phyloP scores from a whole-genome alignment of 2,888 invertebrate species.

The Drosophila pseudotakahashii region DNA sequence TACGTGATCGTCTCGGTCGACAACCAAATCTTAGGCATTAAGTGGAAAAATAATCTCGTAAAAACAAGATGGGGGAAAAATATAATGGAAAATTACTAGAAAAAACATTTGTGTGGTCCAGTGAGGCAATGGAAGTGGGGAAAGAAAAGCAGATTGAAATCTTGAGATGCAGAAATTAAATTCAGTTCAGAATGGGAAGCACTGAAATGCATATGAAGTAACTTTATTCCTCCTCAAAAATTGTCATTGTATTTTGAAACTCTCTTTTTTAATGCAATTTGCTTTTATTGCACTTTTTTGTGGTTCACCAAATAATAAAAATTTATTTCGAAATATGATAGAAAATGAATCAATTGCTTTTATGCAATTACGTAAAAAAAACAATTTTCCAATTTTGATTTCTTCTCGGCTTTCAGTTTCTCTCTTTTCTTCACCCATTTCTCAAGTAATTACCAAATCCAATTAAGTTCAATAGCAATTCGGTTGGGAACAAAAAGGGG shows the following conservation, averaged over 20 bases:
- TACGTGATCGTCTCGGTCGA: conserved; percentile 58
- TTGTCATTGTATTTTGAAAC: neutral
- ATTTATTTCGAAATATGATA: conserved; percentile 38
- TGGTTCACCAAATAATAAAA: conserved; percentile 16
- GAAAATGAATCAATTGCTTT: conserved; percentile 31
- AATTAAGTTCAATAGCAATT: conserved; percentile 70
- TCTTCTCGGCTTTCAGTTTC: conserved; percentile 3
- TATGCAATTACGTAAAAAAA: conserved; percentile 46
- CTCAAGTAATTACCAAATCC: conserved; percentile 56
- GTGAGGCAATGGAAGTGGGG: conserved; percentile 2
- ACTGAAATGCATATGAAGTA: no score
- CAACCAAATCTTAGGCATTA: conserved; percentile 20
- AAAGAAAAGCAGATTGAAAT: neutral
- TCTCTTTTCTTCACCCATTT: conserved; percentile 16
- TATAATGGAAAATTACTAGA: conserved; percentile 46
- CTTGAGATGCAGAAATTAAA: neutral
- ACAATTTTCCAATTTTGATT: conserved; percentile 31
- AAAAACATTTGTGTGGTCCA: conserved; percentile 43
- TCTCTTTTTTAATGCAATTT: neutral
- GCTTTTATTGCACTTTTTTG: conserved; percentile 44
- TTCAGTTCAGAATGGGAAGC: no score
- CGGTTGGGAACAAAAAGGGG: conserved; percentile 1
- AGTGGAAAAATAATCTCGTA: conserved; percentile 48
- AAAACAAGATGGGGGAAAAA: conserved; percentile 47
- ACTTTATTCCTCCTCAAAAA: neutral